Base-by-base conservation (phyloP, 64 coral and sea anemone species). In the Acropora yongei region DNA sequence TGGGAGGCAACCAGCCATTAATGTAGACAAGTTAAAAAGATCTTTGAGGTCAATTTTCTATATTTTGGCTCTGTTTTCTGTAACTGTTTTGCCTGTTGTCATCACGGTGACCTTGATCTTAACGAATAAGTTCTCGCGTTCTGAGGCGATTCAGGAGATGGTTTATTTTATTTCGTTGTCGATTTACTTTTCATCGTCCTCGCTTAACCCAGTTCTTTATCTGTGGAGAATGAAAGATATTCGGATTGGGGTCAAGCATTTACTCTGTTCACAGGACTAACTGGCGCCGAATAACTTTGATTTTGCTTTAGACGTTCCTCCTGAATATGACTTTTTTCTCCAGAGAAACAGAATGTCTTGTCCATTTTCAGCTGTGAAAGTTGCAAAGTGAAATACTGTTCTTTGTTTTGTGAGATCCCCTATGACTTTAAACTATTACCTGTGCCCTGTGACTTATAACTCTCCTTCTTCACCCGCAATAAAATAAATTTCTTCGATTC, bases 141-240 rank as follows among this genome's bases (percentile, higher is more conserved):
- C 12, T 13, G 8, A 3, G 3, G 7, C 10, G 6, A 55, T 13
- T 17, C 11, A 8, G 7, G 3, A 3, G 12, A 0, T 4, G 17
- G 63, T 3, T 8, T 17, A n/a, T 68, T 3, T 68, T 17, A 3
- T n/a, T 68, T 55, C 51, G 6, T 7, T 45, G 41, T 0, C 44
- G 57, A 1, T 83, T 1, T 9, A 44, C n/a, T 47, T 68, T 18
- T 68, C 44, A 17, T 68, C 80, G 4, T 83, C 80, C 17, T 67
- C 41, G 7, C 58, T 83, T 41, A 83, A 68, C 41, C 60, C 60
- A 2, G 40, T 14, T 44, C 61, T 68, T 66, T 83, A 83, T 61
- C 6, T 83, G 41, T 83, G 80, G 60, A 67, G 60, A 83, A 83
- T 68, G 80, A 83, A 46, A 68, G 63, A 68, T 16, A n/a, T 68